These are phyloP conservation scores for Capricornis sumatraensis DNA, from an alignment of 2,113 vertebrate species.

Conservation along the genomic window DNA sequence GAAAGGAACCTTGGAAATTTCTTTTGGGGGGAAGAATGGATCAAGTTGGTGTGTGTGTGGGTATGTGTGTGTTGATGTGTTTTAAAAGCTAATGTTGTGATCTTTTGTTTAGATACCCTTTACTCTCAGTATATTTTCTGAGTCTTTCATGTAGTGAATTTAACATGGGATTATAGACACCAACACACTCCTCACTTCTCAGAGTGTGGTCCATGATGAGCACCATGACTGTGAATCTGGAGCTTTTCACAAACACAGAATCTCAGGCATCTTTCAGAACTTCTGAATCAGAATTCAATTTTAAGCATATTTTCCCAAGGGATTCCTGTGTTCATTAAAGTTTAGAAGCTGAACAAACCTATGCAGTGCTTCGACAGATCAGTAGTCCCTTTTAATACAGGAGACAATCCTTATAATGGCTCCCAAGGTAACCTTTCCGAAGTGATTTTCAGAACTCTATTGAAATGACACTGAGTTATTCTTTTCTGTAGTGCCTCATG, in stretches of 20 bases:
- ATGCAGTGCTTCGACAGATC: neutral
- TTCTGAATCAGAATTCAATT: neutral
- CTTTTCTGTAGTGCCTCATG: neutral
- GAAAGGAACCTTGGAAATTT: neutral
- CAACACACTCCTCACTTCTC: neutral
- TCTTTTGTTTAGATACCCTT: neutral
- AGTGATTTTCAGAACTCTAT: neutral
- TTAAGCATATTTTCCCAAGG: neutral
- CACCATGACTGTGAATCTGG: neutral
- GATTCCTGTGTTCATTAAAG: neutral
- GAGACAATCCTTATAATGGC: neutral
- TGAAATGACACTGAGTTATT: neutral
- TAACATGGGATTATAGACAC: neutral
- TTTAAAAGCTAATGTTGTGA: constrained; percentile 2
- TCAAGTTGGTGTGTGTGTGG: neutral
- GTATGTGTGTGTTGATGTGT: neutral
- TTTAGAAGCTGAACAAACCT: neutral
- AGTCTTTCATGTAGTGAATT: neutral
- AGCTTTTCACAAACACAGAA: neutral
- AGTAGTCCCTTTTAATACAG: neutral
- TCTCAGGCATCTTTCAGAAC: neutral
- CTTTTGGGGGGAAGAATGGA: neutral
- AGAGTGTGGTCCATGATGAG: neutral
- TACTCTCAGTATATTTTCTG: neutral
- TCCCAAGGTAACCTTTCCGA: neutral